phyloP scores from a whole-genome alignment of 2,888 invertebrate genomes.

The Maniola hyperantus region DNA sequence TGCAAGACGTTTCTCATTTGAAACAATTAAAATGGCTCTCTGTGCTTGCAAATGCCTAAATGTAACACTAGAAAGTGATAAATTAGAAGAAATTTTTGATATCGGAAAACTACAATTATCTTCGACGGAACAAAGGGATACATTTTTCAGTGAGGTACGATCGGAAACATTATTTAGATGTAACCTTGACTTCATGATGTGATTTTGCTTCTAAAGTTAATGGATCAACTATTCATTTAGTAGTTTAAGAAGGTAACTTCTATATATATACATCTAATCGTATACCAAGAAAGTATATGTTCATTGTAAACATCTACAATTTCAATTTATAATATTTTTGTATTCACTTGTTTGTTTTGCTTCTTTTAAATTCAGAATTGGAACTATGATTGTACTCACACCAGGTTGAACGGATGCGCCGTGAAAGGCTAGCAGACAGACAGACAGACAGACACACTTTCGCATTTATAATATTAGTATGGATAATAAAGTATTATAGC shows the following conservation, averaged over 20 bases:
- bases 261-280: neutral
- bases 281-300: neutral
- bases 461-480: too few species aligned
- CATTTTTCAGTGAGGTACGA: constrained; percentile 86
- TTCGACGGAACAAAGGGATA: constrained; percentile 83
- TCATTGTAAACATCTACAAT: neutral
- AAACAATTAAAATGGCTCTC: constrained; percentile 75
- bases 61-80: constrained; percentile 85
- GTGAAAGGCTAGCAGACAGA: too few species aligned
- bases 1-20: constrained; percentile 46
- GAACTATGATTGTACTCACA: neutral
- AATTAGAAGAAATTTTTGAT: constrained; percentile 81
- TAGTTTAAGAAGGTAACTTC: neutral
- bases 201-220: constrained; percentile 28
- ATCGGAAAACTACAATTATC: constrained; percentile 81
- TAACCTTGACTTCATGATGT: constrained; percentile 64
- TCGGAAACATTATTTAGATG: constrained; percentile 72
- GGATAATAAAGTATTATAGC: too few species aligned
- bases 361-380: neutral
- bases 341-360: neutral
- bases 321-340: neutral
- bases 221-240: constrained; percentile 9
- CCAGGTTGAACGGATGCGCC: too few species aligned
- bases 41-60: constrained; percentile 90
- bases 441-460: too few species aligned